phyloP scores from a whole-genome alignment of 2,113 vertebrate species.

The Herpailurus yagouaroundi region DNA sequence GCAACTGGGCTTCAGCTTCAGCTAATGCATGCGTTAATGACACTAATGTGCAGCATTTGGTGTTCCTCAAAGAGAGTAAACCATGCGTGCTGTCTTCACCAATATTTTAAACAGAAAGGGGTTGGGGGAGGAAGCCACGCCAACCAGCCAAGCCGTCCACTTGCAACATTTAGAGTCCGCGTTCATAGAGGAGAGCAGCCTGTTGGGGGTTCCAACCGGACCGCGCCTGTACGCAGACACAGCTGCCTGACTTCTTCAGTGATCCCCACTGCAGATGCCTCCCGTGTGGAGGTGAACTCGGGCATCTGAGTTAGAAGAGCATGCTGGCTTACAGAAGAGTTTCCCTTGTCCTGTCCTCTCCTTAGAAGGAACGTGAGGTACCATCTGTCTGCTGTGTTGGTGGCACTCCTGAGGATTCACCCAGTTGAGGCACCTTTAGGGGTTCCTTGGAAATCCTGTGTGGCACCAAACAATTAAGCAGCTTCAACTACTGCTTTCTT shows the following conservation, averaged over 20 bases:
- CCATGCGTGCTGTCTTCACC: slow-evolving; percentile 66
- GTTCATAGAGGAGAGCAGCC: slow-evolving; percentile 76
- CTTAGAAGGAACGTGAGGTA: rapidly evolving
- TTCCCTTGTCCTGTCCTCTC: neutral
- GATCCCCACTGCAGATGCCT: slow-evolving; percentile 19
- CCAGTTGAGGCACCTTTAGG: neutral
- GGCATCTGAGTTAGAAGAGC: neutral
- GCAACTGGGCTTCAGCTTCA: slow-evolving; percentile 23
- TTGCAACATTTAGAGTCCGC: slow-evolving; percentile 73
- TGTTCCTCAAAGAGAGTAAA: slow-evolving; percentile 78
- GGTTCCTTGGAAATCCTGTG: neutral
- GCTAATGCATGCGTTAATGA: slow-evolving; percentile 82
- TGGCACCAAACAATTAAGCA: neutral
- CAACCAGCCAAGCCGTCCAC: slow-evolving; percentile 25
- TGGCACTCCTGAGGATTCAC: rapidly evolving
- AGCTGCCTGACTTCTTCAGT: slow-evolving; percentile 72
- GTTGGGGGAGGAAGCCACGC: no score
- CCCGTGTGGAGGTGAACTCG: neutral
- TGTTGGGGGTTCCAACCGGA: slow-evolving; percentile 53
- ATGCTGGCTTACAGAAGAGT: neutral
- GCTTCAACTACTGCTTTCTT: rapidly evolving
- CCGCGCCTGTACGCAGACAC: slow-evolving; percentile 14
- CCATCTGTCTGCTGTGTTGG: neutral
- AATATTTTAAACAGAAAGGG: slow-evolving; percentile 30
- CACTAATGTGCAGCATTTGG: slow-evolving; percentile 74